These are phyloP conservation scores for Metaphire vulgaris DNA, from an alignment of 1,140 invertebrate species.

Conservation along the genomic window DNA sequence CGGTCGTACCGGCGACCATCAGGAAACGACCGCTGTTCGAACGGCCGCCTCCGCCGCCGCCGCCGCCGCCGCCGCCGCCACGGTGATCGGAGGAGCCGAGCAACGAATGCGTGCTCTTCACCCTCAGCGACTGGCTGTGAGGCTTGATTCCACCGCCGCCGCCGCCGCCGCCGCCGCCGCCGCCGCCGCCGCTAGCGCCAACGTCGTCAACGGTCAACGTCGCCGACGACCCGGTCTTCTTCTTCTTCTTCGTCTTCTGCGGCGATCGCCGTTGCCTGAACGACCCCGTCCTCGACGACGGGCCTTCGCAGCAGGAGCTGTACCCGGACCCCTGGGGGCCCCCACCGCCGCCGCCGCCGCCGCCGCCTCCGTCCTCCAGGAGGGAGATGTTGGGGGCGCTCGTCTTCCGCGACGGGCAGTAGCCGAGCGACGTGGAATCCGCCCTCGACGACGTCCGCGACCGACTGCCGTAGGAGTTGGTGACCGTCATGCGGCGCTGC, in stretches of 20 bases:
- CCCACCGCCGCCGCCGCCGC: too few relatives aligned
- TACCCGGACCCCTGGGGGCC: background rate
- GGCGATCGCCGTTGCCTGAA: too few relatives aligned
- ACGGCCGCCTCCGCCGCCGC: too few relatives aligned
- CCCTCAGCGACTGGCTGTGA: background rate
- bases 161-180: too few relatives aligned
- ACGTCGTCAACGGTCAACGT: background rate
- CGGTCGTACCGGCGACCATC: background rate
- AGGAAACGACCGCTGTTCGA: background rate
- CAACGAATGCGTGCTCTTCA: background rate
- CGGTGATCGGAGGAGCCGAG: background rate
- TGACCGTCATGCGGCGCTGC: constrained; percentile 25
- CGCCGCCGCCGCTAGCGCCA: background rate
- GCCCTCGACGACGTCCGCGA: constrained; percentile 6
- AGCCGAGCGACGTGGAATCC: constrained; percentile 6
- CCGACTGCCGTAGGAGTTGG: constrained; percentile 11
- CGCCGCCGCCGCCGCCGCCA: background rate
- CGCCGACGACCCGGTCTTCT: background rate
- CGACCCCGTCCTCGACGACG: background rate
- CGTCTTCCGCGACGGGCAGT: constrained; percentile 6
- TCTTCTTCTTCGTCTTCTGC: background rate
- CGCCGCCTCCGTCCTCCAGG: too few relatives aligned
- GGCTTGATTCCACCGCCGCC: background rate
- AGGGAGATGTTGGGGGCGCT: background rate
- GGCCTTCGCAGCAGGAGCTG: background rate